A percentile compares a stretch with the other conserved stretches of the same genome.
These are phyloP conservation scores for Phenganax subtilis DNA, from an alignment of 92 coral and sea anemone species.

Conservation along the genomic window DNA sequence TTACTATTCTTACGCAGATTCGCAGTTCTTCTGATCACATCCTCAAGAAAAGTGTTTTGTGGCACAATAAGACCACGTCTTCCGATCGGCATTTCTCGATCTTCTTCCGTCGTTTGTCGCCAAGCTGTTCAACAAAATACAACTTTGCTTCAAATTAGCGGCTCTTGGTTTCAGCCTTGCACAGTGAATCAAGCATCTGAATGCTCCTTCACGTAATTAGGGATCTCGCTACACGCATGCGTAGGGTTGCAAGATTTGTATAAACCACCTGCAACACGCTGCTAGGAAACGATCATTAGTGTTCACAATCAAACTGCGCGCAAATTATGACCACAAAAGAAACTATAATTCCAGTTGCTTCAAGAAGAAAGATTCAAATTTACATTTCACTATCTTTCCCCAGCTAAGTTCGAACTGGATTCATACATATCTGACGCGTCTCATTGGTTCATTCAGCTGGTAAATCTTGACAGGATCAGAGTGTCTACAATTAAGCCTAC, in stretches of 20 bases:
- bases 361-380: no score
- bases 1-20: constrained; percentile 78
- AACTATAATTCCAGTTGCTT: no score
- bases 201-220: constrained; percentile 1
- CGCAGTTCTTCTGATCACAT: constrained; percentile 81
- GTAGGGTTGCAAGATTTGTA: not conserved
- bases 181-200: constrained; percentile 19
- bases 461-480: no score
- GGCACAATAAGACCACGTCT: constrained; percentile 95
- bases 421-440: no score
- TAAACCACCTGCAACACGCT: constrained; percentile 30
- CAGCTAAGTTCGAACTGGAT: no score
- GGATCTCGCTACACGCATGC: constrained; percentile 17
- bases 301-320: not conserved
- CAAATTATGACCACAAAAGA: not conserved
- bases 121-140: constrained; percentile 23
- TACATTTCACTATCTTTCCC: no score
- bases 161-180: not conserved
- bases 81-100: constrained; percentile 57
- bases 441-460: no score
- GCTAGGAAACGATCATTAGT: constrained; percentile 4
- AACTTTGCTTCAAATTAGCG: constrained; percentile 29
- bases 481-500: no score
- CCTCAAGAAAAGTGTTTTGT: constrained; percentile 86
- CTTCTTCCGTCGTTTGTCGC: not conserved